phyloP scores from a whole-genome alignment of 2,888 invertebrate genomes.

The Gerris lacustris region DNA sequence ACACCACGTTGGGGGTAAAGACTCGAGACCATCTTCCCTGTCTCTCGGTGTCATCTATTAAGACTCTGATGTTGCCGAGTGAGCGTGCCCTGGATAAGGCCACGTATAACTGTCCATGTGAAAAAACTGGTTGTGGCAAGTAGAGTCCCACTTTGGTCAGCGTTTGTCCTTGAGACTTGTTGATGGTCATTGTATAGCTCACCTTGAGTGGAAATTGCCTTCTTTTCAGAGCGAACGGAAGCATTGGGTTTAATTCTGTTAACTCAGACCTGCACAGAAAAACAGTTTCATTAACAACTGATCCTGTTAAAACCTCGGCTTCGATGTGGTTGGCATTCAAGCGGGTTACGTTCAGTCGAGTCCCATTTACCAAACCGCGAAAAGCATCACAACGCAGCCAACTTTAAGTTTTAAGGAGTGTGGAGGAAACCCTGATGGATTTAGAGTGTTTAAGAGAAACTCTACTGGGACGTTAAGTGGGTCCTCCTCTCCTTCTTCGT shows the following conservation, averaged over 20 bases:
- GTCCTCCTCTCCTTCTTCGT: constrained; percentile 8
- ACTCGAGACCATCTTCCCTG: no score
- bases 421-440: constrained; percentile 26
- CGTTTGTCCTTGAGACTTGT: constrained; percentile 25
- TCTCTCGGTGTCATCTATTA: no score
- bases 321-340: constrained; percentile 13
- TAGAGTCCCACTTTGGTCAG: constrained; percentile 21
- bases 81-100: constrained; percentile 21
- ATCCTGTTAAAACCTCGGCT: constrained; percentile 21
- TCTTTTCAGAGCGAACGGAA: constrained; percentile 9
- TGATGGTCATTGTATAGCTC: constrained; percentile 12
- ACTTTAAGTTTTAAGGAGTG: constrained; percentile 28
- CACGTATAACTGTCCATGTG: constrained; percentile 27
- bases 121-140: constrained; percentile 25
- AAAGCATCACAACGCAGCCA: constrained; percentile 28
- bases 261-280: constrained; percentile 24
- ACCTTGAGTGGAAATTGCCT: not conserved
- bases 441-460: constrained; percentile 26
- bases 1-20: no score
- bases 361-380: constrained; percentile 27
- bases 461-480: constrained; percentile 23
- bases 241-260: not conserved
- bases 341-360: constrained; percentile 19
- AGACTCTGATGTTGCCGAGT: no score
- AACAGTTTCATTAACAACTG: constrained; percentile 13